These are phyloP conservation scores for Drosophila acutilabella DNA, from an alignment of 2,888 invertebrate species.

Conservation along the genomic window DNA sequence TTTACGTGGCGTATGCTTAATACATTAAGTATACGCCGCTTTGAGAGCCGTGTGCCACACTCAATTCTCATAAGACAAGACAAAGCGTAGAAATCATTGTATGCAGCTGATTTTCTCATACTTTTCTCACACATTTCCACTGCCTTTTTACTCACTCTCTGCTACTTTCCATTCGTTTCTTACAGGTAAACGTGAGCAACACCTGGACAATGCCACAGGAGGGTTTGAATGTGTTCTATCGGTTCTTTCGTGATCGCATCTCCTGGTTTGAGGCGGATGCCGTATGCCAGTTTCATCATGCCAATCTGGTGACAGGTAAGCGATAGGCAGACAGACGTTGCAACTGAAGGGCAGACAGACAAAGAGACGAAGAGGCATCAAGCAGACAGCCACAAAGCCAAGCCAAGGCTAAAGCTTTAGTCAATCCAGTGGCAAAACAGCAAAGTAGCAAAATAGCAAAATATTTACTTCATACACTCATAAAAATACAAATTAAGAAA, in stretches of 20 bases:
- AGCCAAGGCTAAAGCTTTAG: constrained; percentile 24
- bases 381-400: constrained; percentile 29
- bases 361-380: background rate
- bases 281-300: constrained; percentile 93
- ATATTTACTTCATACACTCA: constrained; percentile 17
- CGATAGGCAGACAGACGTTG: constrained; percentile 8
- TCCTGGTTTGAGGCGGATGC: constrained; percentile 94
- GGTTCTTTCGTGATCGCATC: constrained; percentile 93
- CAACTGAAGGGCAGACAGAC: background rate
- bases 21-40: constrained; percentile 74
- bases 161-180: constrained; percentile 50
- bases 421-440: background rate
- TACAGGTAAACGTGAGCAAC: constrained; percentile 92
- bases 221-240: constrained; percentile 92
- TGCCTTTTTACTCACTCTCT: background rate
- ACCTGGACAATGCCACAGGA: constrained; percentile 93
- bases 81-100: constrained; percentile 31
- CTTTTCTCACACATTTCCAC: background rate
- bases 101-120: constrained; percentile 15
- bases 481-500: background rate
- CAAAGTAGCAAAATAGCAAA: background rate
- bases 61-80: constrained; percentile 29
- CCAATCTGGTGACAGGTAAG: constrained; percentile 92
- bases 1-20: constrained; percentile 77
- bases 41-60: constrained; percentile 8